Conservation (phyloP, 2,888 invertebrate genomes). For the Sicus ferrugineus region DNA sequence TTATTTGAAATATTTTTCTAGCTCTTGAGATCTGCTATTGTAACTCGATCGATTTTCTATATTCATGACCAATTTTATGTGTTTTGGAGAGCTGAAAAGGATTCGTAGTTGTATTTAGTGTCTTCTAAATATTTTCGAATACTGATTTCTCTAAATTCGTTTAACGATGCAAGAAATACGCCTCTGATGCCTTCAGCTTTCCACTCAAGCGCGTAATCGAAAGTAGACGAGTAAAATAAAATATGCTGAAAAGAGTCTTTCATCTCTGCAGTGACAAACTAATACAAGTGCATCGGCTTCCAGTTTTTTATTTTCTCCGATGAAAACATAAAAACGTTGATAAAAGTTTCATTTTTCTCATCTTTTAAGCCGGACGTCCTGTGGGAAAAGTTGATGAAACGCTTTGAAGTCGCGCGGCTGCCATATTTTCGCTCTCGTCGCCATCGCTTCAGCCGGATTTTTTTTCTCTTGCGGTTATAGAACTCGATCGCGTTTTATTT, state of each 20-base stretch:
- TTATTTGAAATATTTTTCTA: no score
- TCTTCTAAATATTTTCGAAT: neutral
- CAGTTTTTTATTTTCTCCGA: neutral
- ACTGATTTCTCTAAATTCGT: neutral
- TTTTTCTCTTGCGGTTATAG: constrained; percentile 21
- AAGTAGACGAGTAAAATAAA: constrained; percentile 44
- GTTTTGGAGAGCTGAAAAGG: no score
- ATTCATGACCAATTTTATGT: no score
- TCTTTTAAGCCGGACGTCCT: constrained; percentile 61
- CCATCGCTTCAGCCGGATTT: constrained; percentile 3
- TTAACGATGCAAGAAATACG: constrained; percentile 21
- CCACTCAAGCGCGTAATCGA: constrained; percentile 62
- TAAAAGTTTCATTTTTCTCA: constrained; percentile 62
- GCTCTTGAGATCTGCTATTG: no score
- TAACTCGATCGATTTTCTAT: no score
- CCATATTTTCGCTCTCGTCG: constrained; percentile 31
- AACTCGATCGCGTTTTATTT: constrained; percentile 36
- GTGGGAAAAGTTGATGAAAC: constrained; percentile 54
- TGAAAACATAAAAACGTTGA: constrained; percentile 40
- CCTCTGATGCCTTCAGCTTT: constrained; percentile 44
- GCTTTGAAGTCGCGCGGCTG: constrained; percentile 43
- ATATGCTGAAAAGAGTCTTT: constrained; percentile 46
- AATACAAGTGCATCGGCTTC: neutral
- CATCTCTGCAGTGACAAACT: constrained; percentile 32
- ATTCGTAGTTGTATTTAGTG: no score